A percentile compares a stretch with the other conserved stretches of the same genome.
Evolutionary conservation across 2,888 invertebrate species (phyloP).

Genomic region (Temnothorax rugatulus): DNA sequence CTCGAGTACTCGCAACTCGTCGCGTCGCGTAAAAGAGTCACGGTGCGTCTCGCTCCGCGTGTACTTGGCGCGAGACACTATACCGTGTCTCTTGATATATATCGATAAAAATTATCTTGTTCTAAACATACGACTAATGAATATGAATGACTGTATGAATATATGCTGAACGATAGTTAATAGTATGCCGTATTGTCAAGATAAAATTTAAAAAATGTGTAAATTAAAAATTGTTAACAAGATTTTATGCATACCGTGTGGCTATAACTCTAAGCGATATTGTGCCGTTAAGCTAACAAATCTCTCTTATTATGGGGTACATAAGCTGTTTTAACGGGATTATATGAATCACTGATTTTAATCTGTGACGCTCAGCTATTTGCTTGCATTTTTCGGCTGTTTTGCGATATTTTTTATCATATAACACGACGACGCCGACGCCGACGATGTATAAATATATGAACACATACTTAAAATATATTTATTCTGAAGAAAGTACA

Average conservation of each 20-base stretch:
- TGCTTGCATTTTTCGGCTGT: not conserved
- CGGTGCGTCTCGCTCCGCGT: no score
- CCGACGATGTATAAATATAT: no score
- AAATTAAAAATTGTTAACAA: not conserved
- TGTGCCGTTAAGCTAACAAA: conserved; percentile 5
- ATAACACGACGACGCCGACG: not conserved
- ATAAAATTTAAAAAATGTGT: not conserved
- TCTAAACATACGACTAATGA: no score
- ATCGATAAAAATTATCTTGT: not conserved
- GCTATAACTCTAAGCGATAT: not conserved
- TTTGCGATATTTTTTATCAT: not conserved
- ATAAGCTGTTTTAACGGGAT: conserved; percentile 48
- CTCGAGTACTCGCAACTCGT: no score
- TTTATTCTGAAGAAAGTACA: not conserved
- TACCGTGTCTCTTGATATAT: no score
- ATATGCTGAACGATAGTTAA: not conserved
- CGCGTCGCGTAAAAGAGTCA: no score
- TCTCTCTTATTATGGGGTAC: not conserved
- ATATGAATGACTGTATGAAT: not conserved
- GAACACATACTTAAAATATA: not conserved
- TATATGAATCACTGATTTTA: conserved; percentile 32
- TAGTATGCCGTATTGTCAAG: not conserved
- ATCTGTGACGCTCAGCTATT: conserved; percentile 12
- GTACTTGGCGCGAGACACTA: no score
- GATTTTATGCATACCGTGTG: not conserved